These are phyloP conservation scores for Bambusicola thoracicus DNA, from an alignment of 2,113 vertebrate genomes.

Conservation along the genomic window DNA sequence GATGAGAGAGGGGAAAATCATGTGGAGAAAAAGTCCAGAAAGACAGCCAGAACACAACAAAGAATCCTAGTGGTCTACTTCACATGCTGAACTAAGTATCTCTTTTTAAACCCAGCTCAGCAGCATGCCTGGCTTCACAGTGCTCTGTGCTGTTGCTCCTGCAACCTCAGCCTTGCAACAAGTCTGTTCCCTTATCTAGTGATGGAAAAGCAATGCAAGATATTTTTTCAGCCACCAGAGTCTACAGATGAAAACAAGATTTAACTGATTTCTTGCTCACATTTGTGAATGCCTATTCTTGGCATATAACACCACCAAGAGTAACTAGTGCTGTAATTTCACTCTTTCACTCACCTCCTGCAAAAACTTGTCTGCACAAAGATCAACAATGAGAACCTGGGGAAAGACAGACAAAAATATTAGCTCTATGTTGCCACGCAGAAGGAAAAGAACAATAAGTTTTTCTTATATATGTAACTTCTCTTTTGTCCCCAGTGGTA, in stretches of 20 bases:
- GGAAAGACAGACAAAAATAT: conserved; percentile 38
- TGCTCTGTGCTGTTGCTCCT: neutral
- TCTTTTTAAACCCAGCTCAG: neutral
- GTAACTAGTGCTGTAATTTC: neutral
- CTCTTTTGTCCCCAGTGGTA: neutral
- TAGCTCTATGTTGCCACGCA: neutral
- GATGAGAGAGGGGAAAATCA: neutral
- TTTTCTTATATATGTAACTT: neutral
- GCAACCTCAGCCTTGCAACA: neutral
- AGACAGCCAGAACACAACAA: neutral
- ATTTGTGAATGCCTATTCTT: neutral
- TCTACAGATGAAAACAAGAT: neutral
- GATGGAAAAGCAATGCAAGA: neutral
- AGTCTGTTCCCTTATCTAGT: neutral
- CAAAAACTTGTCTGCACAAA: conserved; percentile 93
- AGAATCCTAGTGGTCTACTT: neutral
- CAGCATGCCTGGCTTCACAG: neutral
- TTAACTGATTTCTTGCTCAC: neutral
- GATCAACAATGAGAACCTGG: conserved; percentile 97
- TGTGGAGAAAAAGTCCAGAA: neutral
- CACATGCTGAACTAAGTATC: neutral
- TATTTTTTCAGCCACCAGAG: neutral
- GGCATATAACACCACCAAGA: neutral
- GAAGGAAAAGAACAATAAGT: neutral
- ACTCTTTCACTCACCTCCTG: conserved; percentile 91